Conservation (phyloP, 2,797 vertebrate species). For the Malacoctenus gilli region DNA sequence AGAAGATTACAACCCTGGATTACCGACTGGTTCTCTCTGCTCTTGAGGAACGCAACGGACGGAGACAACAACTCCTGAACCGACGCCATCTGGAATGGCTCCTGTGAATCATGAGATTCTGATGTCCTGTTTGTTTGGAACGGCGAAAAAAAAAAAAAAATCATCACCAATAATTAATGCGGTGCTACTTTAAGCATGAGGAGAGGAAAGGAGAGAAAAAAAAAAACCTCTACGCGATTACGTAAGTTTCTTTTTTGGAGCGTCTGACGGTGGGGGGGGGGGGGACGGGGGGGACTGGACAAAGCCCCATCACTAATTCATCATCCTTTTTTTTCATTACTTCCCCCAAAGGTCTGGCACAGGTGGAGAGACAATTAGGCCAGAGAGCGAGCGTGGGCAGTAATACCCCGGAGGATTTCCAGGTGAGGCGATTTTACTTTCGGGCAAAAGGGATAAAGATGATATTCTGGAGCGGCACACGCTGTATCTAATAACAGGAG, state of each 20-base stretch:
- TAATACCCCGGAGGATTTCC: conserved; percentile 23
- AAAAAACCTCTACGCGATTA: conserved; percentile 7
- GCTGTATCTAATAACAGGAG: conserved; percentile 2
- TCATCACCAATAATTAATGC: conserved; percentile 16
- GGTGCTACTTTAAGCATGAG: conserved; percentile 8
- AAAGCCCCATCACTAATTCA: conserved; percentile 3
- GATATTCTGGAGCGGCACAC: conserved; percentile 5
- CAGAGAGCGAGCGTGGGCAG: conserved; percentile 11
- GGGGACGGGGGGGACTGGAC: background rate
- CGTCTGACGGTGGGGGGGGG: background rate
- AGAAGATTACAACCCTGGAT: background rate
- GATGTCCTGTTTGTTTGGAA: background rate
- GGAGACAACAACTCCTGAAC: background rate
- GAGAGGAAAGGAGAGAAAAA: background rate
- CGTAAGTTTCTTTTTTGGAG: background rate
- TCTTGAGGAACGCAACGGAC: background rate
- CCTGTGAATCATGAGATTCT: background rate
- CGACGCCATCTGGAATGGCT: background rate
- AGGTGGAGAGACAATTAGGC: conserved; percentile 40
- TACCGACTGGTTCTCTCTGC: too few relatives aligned
- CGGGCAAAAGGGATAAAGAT: conserved; percentile 2
- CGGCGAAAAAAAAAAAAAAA: background rate
- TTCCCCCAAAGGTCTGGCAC: conserved; percentile 7
- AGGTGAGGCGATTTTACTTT: conserved; percentile 14
- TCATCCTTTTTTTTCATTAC: conserved; percentile 3